Evolutionary conservation across 2,888 invertebrate genomes (phyloP).

Genomic region (Notodonta ziczac): DNA sequence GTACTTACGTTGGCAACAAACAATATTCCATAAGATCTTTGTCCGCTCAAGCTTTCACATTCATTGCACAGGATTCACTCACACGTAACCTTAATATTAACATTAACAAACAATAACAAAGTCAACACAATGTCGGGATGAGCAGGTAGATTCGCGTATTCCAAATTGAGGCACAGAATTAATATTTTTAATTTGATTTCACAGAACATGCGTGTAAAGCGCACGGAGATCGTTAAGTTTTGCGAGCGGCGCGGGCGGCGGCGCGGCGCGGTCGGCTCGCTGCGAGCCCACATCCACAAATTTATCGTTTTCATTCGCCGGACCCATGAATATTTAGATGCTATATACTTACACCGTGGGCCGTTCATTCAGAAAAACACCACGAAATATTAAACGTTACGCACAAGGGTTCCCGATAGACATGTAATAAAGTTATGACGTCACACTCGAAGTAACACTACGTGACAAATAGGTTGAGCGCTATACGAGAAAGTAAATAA

Average conservation of each 20-base stretch:
- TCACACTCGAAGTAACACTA: background rate
- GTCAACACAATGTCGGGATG: too few relatives aligned
- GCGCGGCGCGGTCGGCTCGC: constrained; percentile 15
- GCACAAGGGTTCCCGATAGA: constrained; percentile 5
- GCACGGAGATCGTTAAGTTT: constrained; percentile 46
- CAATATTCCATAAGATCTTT: background rate
- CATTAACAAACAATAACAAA: background rate
- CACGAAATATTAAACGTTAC: constrained; percentile 38
- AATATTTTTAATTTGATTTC: constrained; percentile 3
- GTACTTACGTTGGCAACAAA: background rate
- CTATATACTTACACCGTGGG: constrained; percentile 52
- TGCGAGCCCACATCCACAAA: constrained; percentile 42
- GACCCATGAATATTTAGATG: constrained; percentile 68
- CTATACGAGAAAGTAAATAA: too few relatives aligned
- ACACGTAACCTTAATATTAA: background rate
- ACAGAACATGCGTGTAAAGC: background rate
- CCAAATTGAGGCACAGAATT: constrained; percentile 7
- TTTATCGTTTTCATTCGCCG: constrained; percentile 56
- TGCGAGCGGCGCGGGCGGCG: constrained; percentile 32
- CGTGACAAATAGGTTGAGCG: too few relatives aligned
- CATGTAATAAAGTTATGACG: constrained; percentile 8
- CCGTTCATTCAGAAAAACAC: constrained; percentile 46
- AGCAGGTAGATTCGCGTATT: background rate
- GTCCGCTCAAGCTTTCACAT: background rate
- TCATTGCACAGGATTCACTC: background rate